Evolutionary conservation across 2,113 vertebrate species (phyloP), one percentile per base, ranked within the genome.

Genomic region (Sinocyclocheilus rhinocerous): DNA sequence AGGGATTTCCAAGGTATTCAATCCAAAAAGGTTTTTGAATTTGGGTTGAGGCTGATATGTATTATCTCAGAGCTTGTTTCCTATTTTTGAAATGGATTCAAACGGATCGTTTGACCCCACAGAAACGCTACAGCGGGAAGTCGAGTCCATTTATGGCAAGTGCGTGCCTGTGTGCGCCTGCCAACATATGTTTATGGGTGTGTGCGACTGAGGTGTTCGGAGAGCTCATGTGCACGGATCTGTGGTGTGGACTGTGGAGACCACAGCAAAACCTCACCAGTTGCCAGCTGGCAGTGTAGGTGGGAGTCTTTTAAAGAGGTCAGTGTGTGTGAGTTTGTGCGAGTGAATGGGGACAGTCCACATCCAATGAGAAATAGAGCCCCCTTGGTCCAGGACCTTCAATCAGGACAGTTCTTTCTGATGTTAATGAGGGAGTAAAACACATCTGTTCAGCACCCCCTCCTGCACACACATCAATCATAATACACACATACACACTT

Each of bases 341-440:
- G 52, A 57, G 48, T 84, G 76, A 85, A 87, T 81, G 70, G 95
- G 95, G 94, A 95, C 93, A 86, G 79, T 96, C 96, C 94, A 96
- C 95, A 95, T 94, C 95, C 95, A 94, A 95, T 96, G 95, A 96
- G 96, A 95, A 96, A 96, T 96, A 96, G 95, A 96, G 94, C 93
- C 93, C 95, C 96, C 95, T 96, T 95, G 95, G 94, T 95, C 86
- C 78, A 90, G 93, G 94, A 95, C 94, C 91, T 95, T 93, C 95
- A 96, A 96, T 96, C 95, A 95, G 94, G 93, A 92, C 94, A 67
- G 93, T 94, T 95, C 95, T 97, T 96, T 97, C 95, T 97, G 94
- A 97, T 97, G 96, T 94, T 97, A 97, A 97, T 97, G 95, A 97
- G 95, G 95, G 94, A 95, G 95, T 96, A 96, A 97, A 96, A 95